These are phyloP conservation scores for Parambassis ranga DNA, from an alignment of 2,797 vertebrate species.

Conservation along the genomic window DNA sequence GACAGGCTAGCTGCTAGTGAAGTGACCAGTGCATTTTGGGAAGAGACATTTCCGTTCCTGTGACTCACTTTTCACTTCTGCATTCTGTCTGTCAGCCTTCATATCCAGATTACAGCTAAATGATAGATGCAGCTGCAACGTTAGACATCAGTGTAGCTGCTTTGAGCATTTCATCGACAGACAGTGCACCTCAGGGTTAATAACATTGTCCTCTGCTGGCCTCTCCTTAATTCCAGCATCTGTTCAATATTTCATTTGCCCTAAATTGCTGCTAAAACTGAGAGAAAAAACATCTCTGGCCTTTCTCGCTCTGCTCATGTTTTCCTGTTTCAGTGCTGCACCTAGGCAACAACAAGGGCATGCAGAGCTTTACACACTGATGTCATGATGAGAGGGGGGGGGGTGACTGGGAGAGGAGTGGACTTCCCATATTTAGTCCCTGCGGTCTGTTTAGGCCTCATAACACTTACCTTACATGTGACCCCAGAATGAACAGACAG, in stretches of 20 bases:
- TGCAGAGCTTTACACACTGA: slow-evolving; percentile 52
- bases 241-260: slow-evolving; percentile 45
- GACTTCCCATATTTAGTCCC: slow-evolving; percentile 70
- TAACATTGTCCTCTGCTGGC: slow-evolving; percentile 3
- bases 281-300: background rate
- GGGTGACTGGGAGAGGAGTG: slow-evolving; percentile 24
- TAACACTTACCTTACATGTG: slow-evolving; percentile 53
- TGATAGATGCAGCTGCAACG: slow-evolving; percentile 12
- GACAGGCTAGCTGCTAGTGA: slow-evolving; percentile 34
- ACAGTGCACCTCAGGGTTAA: slow-evolving; percentile 7
- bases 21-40: slow-evolving; percentile 38
- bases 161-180: slow-evolving; percentile 7
- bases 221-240: slow-evolving; percentile 20
- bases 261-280: slow-evolving; percentile 15
- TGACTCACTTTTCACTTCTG: slow-evolving; percentile 52
- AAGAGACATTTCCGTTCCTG: slow-evolving; percentile 32
- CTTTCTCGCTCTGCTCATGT: slow-evolving; percentile 49
- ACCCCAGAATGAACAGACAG: slow-evolving; percentile 37
- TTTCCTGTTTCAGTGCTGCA: slow-evolving; percentile 61
- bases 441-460: slow-evolving; percentile 17
- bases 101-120: slow-evolving; percentile 3
- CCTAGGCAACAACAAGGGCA: slow-evolving; percentile 66
- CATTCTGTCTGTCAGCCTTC: slow-evolving; percentile 1
- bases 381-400: slow-evolving; percentile 62
- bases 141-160: background rate